These are phyloP conservation scores for Pseudobourletiella spinata DNA, from an alignment of 1,140 invertebrate genomes.

Conservation along the genomic window DNA sequence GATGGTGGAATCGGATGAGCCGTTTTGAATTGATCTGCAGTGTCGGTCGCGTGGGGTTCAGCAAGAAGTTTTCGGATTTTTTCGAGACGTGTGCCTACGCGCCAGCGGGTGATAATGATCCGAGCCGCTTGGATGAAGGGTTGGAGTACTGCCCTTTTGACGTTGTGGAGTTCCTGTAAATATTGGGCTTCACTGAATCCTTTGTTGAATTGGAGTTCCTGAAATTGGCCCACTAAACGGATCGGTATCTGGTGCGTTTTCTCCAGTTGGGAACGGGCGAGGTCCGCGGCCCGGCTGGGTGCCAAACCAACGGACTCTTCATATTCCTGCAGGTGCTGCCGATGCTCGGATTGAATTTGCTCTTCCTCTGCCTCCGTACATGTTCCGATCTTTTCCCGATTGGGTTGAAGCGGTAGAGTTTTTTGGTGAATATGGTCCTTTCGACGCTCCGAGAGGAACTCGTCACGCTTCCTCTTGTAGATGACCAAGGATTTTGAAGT, in stretches of 20 bases:
- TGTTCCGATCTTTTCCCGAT: neutral
- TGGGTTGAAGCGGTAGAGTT: neutral
- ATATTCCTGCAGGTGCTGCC: neutral
- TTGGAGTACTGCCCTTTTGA: neutral
- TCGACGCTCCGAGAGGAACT: neutral
- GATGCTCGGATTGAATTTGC: neutral
- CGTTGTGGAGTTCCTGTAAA: neutral
- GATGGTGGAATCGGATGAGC: neutral
- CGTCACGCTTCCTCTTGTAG: neutral
- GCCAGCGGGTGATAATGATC: neutral
- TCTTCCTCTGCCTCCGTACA: too few species aligned
- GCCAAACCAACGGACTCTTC: neutral
- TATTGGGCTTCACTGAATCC: neutral
- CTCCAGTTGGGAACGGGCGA: neutral
- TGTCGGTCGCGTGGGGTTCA: neutral
- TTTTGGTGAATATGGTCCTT: neutral
- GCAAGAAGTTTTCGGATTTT: neutral
- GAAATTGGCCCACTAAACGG: neutral
- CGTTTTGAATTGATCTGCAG: neutral
- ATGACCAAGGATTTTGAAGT: neutral
- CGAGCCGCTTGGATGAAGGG: conserved; percentile 2
- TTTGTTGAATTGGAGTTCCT: neutral
- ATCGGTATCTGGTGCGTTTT: neutral
- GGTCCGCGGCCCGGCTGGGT: neutral
- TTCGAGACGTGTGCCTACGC: neutral